Percentiles rank a stretch among this genome's conserved stretches.
Evolutionary conservation across 2,113 vertebrate genomes (phyloP).

Genomic region (Aptenodytes forsteri): DNA sequence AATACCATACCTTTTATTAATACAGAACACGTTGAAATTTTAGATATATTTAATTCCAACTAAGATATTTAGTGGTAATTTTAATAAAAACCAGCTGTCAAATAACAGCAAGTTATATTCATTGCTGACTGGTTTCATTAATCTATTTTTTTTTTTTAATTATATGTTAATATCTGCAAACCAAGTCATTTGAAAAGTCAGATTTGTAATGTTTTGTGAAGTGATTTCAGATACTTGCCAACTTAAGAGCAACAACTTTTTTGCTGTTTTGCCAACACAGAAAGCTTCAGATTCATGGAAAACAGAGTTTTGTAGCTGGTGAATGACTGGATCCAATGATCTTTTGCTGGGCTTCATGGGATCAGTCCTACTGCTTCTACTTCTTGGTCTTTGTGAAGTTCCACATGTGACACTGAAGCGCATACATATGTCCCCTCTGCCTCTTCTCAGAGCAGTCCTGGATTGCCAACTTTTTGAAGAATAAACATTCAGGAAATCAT

Average conservation of each 20-base stretch:
- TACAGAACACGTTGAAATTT: neutral
- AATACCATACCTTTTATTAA: neutral
- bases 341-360: neutral
- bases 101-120: neutral
- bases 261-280: neutral
- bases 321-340: neutral
- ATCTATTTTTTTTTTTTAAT: neutral
- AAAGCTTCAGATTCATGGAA: neutral
- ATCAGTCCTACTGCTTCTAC: neutral
- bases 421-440: neutral
- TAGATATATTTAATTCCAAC: neutral
- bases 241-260: neutral
- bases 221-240: neutral
- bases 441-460: neutral
- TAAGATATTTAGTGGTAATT: neutral
- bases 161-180: neutral
- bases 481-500: neutral
- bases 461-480: neutral
- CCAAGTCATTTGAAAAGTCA: neutral
- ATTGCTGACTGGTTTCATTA: neutral
- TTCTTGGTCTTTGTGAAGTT: neutral
- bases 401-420: neutral
- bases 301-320: neutral
- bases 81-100: neutral
- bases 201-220: neutral